phyloP scores from a whole-genome alignment of 2,113 vertebrate genomes.

The Eurystomus gularis region DNA sequence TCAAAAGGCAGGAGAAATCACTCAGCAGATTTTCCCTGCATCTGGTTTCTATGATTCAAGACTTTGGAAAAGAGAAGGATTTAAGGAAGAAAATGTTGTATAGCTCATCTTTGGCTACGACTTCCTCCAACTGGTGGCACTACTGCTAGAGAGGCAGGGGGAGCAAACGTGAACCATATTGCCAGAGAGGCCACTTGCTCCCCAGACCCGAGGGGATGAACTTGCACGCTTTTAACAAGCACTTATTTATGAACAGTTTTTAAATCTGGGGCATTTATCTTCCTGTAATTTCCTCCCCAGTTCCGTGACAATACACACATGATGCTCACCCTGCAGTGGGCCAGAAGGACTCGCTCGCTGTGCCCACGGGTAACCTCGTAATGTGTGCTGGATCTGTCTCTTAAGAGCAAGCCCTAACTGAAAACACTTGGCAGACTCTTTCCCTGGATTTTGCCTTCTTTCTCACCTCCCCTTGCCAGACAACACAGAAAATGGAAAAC shows the following conservation, averaged over 20 bases:
- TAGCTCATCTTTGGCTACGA: not conserved
- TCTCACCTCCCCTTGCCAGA: not conserved
- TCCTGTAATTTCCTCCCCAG: not conserved
- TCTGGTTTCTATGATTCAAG: not conserved
- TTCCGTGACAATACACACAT: not conserved
- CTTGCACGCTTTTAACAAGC: not conserved
- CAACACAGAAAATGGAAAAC: not conserved
- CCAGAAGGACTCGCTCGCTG: not conserved
- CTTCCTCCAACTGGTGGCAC: not conserved
- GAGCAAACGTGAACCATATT: not conserved
- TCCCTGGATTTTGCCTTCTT: not conserved
- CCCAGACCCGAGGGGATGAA: not conserved
- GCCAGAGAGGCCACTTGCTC: rapidly evolving
- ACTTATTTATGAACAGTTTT: not conserved
- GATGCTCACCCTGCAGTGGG: not conserved
- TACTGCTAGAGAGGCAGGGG: not conserved
- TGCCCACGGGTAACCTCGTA: not conserved
- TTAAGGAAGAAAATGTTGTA: not conserved
- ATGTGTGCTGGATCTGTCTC: rapidly evolving
- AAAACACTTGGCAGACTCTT: not conserved
- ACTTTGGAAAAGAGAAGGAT: not conserved
- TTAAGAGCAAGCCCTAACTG: rapidly evolving
- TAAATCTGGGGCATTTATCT: not conserved
- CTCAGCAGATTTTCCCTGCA: not conserved
- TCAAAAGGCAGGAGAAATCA: not conserved